Evolutionary conservation across 2,113 vertebrate species (phyloP), one percentile per base, ranked within the genome.

Genomic region (Nannospalax galili): DNA sequence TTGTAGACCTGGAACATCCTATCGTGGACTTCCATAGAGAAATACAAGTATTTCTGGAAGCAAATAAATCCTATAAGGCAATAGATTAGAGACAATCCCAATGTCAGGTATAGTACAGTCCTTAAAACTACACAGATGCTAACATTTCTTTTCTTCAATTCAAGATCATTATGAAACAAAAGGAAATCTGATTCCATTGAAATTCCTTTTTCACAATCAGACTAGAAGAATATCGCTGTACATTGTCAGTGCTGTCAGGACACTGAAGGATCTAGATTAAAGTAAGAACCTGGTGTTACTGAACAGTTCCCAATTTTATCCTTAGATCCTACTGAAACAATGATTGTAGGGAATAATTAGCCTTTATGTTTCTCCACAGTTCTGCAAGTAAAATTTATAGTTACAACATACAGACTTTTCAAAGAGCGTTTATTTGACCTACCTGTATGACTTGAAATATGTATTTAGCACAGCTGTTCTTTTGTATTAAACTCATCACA

Each of bases 401-500:
- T 96, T 97, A 95, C 92, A 95, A 90, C 93, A 96, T 37, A 96
- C 86, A 91, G 95, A 97, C 62, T 91, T 96, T 93, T 94, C 72
- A 58, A 94, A 97, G 94, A 97, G 96, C 91, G 94, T 97, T 97
- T 98, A 98, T 98, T 96, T 97, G 95, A 98, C 98, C 98, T 98
- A 99, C 98, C 98, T 99, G 98, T 98, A 97, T 96, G 94, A 94
- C 97, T 98, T 98, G 97, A 98, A 98, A 98, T 98, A 98, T 98
- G 97, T 98, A 98, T 98, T 98, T 98, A 98, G 98, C 97, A 97
- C 98, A 98, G 98, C 98, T 98, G 98, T 98, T 98, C 98, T 97
- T 98, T 98, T 98, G 98, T 98, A 97, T 97, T 97, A 98, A 98
- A 98, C 98, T 98, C 98, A 98, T 98, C 97, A 96, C 94, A 98